These are phyloP conservation scores for Stegastes partitus DNA, from an alignment of 2,113 vertebrate genomes.

Conservation along the genomic window DNA sequence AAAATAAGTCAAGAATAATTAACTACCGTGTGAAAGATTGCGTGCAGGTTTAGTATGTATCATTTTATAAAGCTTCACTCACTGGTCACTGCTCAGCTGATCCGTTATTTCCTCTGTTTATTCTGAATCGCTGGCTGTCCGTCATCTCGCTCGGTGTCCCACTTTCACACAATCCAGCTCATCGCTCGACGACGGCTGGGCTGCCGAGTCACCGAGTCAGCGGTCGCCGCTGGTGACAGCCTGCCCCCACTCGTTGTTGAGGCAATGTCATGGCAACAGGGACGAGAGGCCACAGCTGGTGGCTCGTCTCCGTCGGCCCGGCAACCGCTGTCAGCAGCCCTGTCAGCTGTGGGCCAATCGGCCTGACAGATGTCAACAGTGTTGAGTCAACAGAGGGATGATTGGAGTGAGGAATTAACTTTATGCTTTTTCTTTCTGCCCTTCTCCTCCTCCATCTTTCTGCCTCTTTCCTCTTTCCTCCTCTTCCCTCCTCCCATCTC, in stretches of 20 bases:
- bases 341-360: slow-evolving; percentile 25
- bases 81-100: not conserved
- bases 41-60: not conserved
- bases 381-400: slow-evolving; percentile 33
- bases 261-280: slow-evolving; percentile 50
- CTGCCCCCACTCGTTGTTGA: not conserved
- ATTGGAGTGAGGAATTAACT: slow-evolving; percentile 29
- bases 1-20: not conserved
- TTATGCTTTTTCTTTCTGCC: accelerated
- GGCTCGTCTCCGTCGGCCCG: slow-evolving; percentile 34
- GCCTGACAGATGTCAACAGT: slow-evolving; percentile 42
- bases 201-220: slow-evolving; percentile 51
- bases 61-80: not conserved
- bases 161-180: slow-evolving; percentile 18
- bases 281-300: slow-evolving; percentile 53
- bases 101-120: not conserved
- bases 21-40: not conserved
- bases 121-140: not conserved
- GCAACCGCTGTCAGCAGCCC: slow-evolving; percentile 27
- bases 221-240: not conserved
- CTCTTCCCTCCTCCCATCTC: not conserved
- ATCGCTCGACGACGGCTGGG: not conserved
- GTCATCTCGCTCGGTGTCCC: slow-evolving; percentile 16
- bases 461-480: accelerated
- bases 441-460: not conserved